Evolutionary conservation across 2,888 invertebrate species (phyloP), one percentile per base, ranked within the genome.

Genomic region (Aleiodes leptofemur): DNA sequence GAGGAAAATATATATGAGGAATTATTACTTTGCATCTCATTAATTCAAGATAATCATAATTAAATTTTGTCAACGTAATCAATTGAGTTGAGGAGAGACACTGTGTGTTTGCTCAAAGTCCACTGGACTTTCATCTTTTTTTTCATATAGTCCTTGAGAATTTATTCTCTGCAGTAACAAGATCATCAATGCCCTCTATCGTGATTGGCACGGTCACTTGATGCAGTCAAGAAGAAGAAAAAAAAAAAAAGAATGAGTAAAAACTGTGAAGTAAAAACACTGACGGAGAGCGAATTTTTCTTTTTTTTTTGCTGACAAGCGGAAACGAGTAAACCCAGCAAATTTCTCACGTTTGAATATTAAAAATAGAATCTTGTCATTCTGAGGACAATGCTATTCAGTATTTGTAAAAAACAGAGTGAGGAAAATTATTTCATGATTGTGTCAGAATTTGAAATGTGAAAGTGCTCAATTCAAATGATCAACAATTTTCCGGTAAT

Each of bases 101-200:
- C 23, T 23, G 23, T 23, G 23, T 43, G 9, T n/a, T n/a, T 11
- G 11, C 8, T 43, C 43, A 43, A 43, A 9, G 43, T 43, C 43
- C 43, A 9, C 43, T 43, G 43, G 43, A 43, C 43, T 43, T 43
- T 43, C 43, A 43, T 43, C 43, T 43, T 9, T 43, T 8, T 23
- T 23, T 23, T 23, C 2, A 23, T 0, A 43, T 43, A 43, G 7
- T 43, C 43, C 43, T 43, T 43, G 43, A 43, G 9, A 43, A 11
- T 43, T 5, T 43, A 43, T 43, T 43, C 9, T 43, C 43, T 43
- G 43, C 43, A 43, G 43, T 43, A 11, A 43, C 43, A 48, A 70
- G 53, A 70, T 74, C 61, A 64, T 74, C 66, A 23, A 31, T 71
- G 74, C 51, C 75, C 68, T 72, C 53, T 50, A 71, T 71, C 56